These are phyloP conservation scores for Nematopogon swammerdamellus DNA, from an alignment of 2,888 invertebrate genomes.

Conservation along the genomic window DNA sequence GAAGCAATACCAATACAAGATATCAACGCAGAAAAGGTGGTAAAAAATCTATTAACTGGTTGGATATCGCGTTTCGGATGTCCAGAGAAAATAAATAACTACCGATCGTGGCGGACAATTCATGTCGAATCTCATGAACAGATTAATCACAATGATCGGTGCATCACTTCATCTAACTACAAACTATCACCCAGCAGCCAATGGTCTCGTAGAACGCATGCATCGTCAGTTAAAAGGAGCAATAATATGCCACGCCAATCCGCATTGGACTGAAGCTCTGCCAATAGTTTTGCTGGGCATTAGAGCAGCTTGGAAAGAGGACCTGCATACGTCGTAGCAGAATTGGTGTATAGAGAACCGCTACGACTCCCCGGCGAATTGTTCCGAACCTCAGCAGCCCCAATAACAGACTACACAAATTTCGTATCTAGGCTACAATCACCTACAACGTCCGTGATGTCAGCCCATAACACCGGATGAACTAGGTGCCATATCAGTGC, in stretches of 20 bases:
- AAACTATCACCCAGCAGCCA: constrained; percentile 23
- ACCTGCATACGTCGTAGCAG: constrained; percentile 13
- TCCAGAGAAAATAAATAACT: constrained; percentile 19
- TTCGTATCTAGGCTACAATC: no score
- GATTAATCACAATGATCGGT: neutral
- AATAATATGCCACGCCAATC: constrained; percentile 11
- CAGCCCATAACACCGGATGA: no score
- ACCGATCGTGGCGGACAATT: constrained; percentile 26
- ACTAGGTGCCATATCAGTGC: no score
- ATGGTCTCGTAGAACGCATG: constrained; percentile 26
- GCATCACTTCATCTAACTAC: constrained; percentile 12
- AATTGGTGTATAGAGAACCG: constrained; percentile 13
- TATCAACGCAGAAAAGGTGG: constrained; percentile 23
- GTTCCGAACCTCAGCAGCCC: constrained; percentile 4
- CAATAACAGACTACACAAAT: neutral
- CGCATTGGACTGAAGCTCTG: constrained; percentile 13
- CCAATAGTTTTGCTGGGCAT: constrained; percentile 16
- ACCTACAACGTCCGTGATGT: no score
- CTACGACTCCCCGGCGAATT: constrained; percentile 14
- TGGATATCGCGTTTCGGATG: constrained; percentile 20
- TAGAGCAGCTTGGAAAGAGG: constrained; percentile 14
- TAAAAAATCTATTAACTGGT: constrained; percentile 6
- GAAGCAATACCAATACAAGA: constrained; percentile 22
- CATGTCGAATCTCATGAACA: constrained; percentile 13
- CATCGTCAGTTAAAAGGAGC: constrained; percentile 30